phyloP scores from a whole-genome alignment of 1,140 invertebrate species.

The Pachypsylla venusta region DNA sequence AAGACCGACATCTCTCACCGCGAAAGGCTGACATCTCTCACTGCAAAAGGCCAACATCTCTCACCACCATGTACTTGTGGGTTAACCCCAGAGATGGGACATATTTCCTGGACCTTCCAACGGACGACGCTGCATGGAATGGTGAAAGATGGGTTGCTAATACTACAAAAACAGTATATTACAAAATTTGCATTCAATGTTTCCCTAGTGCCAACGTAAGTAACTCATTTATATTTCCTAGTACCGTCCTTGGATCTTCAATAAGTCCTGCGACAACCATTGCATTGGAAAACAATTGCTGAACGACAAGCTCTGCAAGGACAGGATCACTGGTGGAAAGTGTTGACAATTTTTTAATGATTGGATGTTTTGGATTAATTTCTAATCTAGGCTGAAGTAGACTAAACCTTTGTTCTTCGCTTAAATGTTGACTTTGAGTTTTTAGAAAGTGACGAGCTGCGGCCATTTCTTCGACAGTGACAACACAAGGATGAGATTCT shows the following conservation, averaged over 20 bases:
- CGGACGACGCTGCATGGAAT: too few species aligned
- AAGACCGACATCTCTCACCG: too few species aligned
- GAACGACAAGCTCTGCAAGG: slow-evolving; percentile 64
- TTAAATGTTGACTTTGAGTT: slow-evolving; percentile 68
- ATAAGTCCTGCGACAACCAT: slow-evolving; percentile 91
- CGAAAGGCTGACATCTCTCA: too few species aligned
- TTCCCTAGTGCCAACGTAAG: slow-evolving; percentile 70
- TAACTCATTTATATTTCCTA: slow-evolving; percentile 74
- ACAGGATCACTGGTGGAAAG: slow-evolving; percentile 57
- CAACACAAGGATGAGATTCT: slow-evolving; percentile 79
- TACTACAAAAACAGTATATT: too few species aligned
- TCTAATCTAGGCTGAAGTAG: slow-evolving; percentile 82
- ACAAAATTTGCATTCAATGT: slow-evolving; percentile 41
- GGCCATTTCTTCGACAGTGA: slow-evolving; percentile 91
- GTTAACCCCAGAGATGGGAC: too few species aligned
- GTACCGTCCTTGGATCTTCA: slow-evolving; percentile 71
- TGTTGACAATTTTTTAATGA: slow-evolving; percentile 75
- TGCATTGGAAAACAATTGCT: slow-evolving; percentile 86
- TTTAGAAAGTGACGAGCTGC: slow-evolving; percentile 85
- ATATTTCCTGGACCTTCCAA: too few species aligned
- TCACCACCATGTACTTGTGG: too few species aligned
- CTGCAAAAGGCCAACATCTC: too few species aligned
- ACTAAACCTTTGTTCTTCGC: slow-evolving; percentile 71
- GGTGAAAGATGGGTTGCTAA: too few species aligned
- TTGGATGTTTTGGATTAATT: slow-evolving; percentile 82